These are phyloP conservation scores for Columbina picui DNA, from an alignment of 2,113 vertebrate genomes.

Conservation along the genomic window DNA sequence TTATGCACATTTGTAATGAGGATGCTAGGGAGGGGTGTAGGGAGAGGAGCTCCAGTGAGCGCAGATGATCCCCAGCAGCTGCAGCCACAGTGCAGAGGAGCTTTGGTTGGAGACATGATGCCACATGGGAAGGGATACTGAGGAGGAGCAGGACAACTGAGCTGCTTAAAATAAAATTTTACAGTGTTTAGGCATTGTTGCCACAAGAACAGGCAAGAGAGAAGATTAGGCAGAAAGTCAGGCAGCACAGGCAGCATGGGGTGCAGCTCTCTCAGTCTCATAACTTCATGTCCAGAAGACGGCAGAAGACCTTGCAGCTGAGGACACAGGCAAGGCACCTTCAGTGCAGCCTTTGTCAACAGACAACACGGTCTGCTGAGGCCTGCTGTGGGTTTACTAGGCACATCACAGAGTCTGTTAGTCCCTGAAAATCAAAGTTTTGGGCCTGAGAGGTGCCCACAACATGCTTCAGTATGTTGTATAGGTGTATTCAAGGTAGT, in stretches of 20 bases:
- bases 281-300: neutral
- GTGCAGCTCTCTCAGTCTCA: neutral
- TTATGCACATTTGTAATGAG: constrained; percentile 23
- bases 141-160: neutral
- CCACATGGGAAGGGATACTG: neutral
- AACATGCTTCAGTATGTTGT: neutral
- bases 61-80: neutral
- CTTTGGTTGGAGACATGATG: rapidly evolving
- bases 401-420: neutral
- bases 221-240: neutral
- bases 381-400: neutral
- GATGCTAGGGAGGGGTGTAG: neutral
- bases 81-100: rapidly evolving
- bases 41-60: neutral
- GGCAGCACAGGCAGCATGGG: neutral
- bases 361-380: neutral
- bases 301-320: neutral
- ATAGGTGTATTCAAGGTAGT: neutral
- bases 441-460: neutral
- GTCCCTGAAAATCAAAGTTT: neutral
- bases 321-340: neutral
- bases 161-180: neutral
- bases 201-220: neutral
- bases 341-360: neutral
- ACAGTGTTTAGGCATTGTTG: neutral